Evolutionary conservation across 2,888 invertebrate species (phyloP), one percentile per base, ranked within the genome.

Genomic region (Oscheius sp.): DNA sequence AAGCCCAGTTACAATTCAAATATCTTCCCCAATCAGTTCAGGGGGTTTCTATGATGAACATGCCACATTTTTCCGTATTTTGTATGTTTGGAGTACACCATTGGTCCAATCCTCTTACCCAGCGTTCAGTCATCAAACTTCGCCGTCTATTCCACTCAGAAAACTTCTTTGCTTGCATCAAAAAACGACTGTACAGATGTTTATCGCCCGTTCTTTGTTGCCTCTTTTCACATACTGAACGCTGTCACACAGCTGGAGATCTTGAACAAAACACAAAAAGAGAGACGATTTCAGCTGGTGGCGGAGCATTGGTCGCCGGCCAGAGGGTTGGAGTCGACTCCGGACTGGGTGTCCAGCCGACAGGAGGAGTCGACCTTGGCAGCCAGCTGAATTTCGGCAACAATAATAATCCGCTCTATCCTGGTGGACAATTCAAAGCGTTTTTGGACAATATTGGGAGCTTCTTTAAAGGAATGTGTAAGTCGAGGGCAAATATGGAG

Each of bases 251-350:
- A 6, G 9, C 9, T 3, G 35, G 9, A 49, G 49, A 16, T 49
- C 18, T 2, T 49, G 49, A 7, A 21, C 21, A 13, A 23, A 21
- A 6, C 21, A 21, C 25, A 55, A 21, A 55, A 25, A 29, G 35
- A 16, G 6, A 12, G 25, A 21, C 16, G 2, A 16, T 64, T 66
- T 66, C 35, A 66, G 66, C 66, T 16, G 66, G 66, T 52, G 53
- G 63, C 16, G 84, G 84, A 3, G 81, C 81, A 0, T 63, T 84
- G 12, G 75, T 84, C 6, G 84, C 81, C 7, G 81, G 82, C 21
- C 77, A 80, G 69, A 70, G 84, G 18, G 75, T 84, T 43, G 84
- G 84, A 1, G 79, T 83, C 12, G 69, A 70, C 46, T 58, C 58
- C 13, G 79, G 79, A 23, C 68, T 79, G 12, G 79, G 76, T 21